Base-by-base conservation (phyloP, 2,888 invertebrate genomes). In the Ectemnius cavifrons region DNA sequence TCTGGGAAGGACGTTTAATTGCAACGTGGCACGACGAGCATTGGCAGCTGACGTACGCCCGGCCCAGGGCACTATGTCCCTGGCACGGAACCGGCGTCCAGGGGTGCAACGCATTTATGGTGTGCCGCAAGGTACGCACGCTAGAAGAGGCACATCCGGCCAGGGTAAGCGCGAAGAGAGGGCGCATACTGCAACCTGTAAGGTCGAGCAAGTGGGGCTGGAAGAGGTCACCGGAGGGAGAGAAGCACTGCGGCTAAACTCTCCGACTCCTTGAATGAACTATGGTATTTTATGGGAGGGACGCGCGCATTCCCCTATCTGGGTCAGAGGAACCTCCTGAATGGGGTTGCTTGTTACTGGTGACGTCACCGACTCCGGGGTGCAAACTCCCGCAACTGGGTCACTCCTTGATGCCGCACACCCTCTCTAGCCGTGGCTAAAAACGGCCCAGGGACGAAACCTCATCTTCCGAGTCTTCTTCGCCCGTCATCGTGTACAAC, bases 341-440 rank as follows among this genome's bases (percentile, higher is more conserved):
- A 89, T 89, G 89, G 88, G 86, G 85, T 86, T 84, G 86, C 86
- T 84, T 75, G 85, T 71, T 67, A 65, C 61, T 59, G 63, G 82
- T 89, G 89, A 89, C 89, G 89, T 90, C 88, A 89, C 8, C 37
- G 37, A 37, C 8, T 8, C 5, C 74, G 67, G 84, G 83, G 89
- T 87, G 87, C 88, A 89, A 87, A 78, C 84, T 77, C 87, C 88
- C 85, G 81, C 77, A 89, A 88, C 78, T 89, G 82, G 89, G 89
- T 88, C 89, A 82, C 77, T 84, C 82, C 84, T 87, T 83, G 81
- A 81, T 84, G 82, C 85, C 87, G 86, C 20, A 2, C 20, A 2
- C 23, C 3, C 23, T 23, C 23, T 23, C 23, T 86, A 87, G 86
- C 87, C 87, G 86, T 79, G 80, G 81, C 83, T 86, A 86, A 79